These are phyloP conservation scores for Eumaeus atala DNA, from an alignment of 1,140 invertebrate species.

Conservation along the genomic window DNA sequence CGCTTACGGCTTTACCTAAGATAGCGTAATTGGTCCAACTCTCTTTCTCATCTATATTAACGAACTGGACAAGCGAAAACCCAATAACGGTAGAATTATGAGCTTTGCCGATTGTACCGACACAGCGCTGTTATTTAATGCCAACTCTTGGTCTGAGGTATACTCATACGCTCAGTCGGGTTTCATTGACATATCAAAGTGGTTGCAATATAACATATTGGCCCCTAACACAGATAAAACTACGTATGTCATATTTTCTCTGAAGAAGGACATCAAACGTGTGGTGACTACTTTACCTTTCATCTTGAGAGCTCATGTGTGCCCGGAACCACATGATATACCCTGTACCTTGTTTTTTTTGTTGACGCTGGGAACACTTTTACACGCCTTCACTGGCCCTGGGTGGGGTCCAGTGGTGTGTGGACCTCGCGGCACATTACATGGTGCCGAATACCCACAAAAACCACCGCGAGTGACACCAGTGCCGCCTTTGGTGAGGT, in stretches of 20 bases:
- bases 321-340: not conserved
- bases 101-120: constrained; percentile 29
- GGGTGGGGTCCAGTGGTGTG: no score
- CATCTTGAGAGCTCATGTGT: constrained; percentile 14
- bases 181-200: not conserved
- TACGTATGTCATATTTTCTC: constrained; percentile 20
- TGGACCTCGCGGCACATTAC: no score
- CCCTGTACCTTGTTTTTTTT: no score
- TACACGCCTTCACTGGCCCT: no score
- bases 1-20: no score
- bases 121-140: constrained; percentile 24
- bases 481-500: no score
- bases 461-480: no score
- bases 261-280: not conserved
- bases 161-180: constrained; percentile 10
- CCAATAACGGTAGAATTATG: constrained; percentile 16
- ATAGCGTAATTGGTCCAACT: constrained; percentile 29
- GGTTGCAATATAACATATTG: constrained; percentile 22
- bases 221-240: constrained; percentile 29
- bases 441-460: no score
- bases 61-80: constrained; percentile 18
- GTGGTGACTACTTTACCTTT: not conserved
- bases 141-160: constrained; percentile 20
- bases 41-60: constrained; percentile 27
- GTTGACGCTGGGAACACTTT: no score